Conservation (phyloP, 2,113 vertebrate species). For the Vidua macroura region DNA sequence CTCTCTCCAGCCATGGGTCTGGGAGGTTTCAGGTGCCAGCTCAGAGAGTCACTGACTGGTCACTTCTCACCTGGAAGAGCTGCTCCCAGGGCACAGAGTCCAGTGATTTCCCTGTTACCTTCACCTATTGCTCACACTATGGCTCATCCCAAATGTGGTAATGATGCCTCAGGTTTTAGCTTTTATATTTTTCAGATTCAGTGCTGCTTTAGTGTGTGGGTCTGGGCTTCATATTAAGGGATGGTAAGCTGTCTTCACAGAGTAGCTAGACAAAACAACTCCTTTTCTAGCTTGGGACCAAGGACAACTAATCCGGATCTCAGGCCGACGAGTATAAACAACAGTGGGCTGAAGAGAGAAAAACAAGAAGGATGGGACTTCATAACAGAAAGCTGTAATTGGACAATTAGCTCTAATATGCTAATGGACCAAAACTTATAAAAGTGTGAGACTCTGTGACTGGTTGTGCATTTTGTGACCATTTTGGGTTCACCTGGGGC, state of each 20-base stretch:
- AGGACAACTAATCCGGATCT: rapidly evolving
- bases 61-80: not conserved
- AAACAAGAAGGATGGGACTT: not conserved
- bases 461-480: not conserved
- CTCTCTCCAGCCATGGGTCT: not conserved
- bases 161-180: not conserved
- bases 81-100: not conserved
- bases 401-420: not conserved
- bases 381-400: not conserved
- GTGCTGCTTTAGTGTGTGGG: not conserved
- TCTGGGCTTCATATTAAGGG: not conserved
- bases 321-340: not conserved
- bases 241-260: not conserved
- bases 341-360: not conserved
- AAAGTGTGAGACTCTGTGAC: not conserved
- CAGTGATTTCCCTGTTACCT: not conserved
- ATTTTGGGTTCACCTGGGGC: not conserved
- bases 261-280: not conserved
- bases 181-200: not conserved
- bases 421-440: not conserved
- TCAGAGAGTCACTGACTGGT: not conserved
- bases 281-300: not conserved
- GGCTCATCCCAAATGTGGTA: not conserved
- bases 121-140: rapidly evolving
- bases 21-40: not conserved